Evolutionary conservation across 2,888 invertebrate genomes (phyloP), one percentile per base, ranked within the genome.

Genomic region (Tridacna gigas): DNA sequence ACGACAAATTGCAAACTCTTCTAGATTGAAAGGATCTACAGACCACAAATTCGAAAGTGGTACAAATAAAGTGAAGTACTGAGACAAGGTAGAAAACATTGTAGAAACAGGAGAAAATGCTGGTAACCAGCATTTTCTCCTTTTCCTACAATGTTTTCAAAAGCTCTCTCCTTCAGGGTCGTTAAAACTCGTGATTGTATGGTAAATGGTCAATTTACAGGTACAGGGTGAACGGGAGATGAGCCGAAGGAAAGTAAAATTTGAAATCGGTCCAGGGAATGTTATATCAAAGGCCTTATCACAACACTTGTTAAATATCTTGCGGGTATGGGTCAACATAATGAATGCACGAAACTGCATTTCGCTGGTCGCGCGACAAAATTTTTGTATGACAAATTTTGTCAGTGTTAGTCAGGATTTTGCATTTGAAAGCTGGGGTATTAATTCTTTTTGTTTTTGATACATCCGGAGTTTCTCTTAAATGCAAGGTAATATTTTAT

Each of bases 321-420:
- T 26, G 7, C 48, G 71, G 71, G 51, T 71, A 37, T 71, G 51
- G 71, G 71, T 71, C 71, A 71, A n/a, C 9, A 12, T 22, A 15
- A 71, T 71, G 47, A 51, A 51, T 71, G 51, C 71, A 71, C 22
- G 51, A 71, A 4, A 71, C 48, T 71, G 71, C 71, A 71, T 51
- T 48, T 71, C 4, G 12, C 2, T 63, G 63, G 22, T 63, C 63
- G 25, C 25, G 25, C 11, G 56, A 56, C 56, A 63, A 63, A 63
- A 37, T 4, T 37, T 22, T 71, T 45, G 61, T 20, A 28, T 22
- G 37, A 61, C 60, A 28, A 13, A 37, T 15, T 69, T 69, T 47
- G 47, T 69, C 20, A 3, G 47, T 26, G 56, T 56, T 20, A 56
- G 18, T 56, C 56, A 56, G 56, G 56, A 56, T 56, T 5, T 56